Conservation (phyloP, 2,888 invertebrate species). For the Caenorhabditis becei region DNA sequence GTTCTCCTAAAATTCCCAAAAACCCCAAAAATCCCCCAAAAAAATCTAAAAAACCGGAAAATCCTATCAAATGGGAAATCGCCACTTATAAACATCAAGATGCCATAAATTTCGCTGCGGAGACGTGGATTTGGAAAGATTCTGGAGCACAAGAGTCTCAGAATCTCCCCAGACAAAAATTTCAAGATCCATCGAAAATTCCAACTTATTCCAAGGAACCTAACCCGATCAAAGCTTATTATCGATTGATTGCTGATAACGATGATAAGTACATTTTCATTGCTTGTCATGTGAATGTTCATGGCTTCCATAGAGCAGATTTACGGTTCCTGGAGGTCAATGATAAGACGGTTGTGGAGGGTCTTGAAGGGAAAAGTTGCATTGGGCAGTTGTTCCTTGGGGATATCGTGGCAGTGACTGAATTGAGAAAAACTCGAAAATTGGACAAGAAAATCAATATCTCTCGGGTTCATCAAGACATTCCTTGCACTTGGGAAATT, state of each 20-base stretch:
- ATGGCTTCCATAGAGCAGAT: constrained; percentile 44
- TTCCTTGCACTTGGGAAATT: too few relatives aligned
- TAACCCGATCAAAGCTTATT: constrained; percentile 7
- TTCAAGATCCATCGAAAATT: too few relatives aligned
- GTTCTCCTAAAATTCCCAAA: too few relatives aligned
- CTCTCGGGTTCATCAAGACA: too few relatives aligned
- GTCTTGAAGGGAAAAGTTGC: constrained; percentile 1
- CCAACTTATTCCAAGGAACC: background rate
- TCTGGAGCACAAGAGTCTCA: background rate
- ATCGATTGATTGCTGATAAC: constrained; percentile 17
- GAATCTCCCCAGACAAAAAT: background rate
- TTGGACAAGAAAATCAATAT: too few relatives aligned
- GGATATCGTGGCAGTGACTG: constrained; percentile 36
- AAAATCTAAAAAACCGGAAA: too few relatives aligned
- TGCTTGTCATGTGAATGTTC: constrained; percentile 34
- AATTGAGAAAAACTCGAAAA: too few relatives aligned
- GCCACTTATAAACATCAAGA: background rate
- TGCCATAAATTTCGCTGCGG: constrained; percentile 11
- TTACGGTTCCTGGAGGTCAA: constrained; percentile 42
- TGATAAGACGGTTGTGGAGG: background rate
- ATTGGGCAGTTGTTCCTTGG: constrained; percentile 22
- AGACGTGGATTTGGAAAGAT: background rate
- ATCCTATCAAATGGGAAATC: too few relatives aligned
- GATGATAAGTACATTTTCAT: constrained; percentile 29
- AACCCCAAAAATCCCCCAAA: too few relatives aligned